Percentiles rank a stretch among this genome's conserved stretches.
phyloP scores from a whole-genome alignment of 2,113 vertebrate species.

The Parus major region DNA sequence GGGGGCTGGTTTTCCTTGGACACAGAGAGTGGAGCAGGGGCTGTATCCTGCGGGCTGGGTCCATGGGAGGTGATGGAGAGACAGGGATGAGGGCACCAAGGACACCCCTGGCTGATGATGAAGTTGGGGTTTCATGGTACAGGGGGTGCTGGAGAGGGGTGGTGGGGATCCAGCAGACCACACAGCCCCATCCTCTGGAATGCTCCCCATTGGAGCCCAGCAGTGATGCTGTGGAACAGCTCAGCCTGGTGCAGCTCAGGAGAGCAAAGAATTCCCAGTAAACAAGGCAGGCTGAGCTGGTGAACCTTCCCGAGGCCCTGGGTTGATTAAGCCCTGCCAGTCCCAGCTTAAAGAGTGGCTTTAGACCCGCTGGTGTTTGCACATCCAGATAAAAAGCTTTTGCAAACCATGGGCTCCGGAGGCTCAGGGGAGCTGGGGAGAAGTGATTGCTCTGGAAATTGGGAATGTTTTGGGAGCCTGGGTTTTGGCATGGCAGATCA shows the following conservation, averaged over 20 bases:
- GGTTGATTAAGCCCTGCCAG: background rate
- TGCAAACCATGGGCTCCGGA: background rate
- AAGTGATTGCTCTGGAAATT: background rate
- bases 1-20: constrained; percentile 5
- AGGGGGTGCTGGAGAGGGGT: background rate
- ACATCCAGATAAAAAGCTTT: background rate
- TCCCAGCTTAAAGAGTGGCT: background rate
- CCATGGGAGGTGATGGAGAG: background rate
- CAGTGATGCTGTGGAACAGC: accelerated
- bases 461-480: background rate
- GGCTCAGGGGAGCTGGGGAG: background rate
- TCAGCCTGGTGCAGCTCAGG: background rate
- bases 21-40: accelerated
- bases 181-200: background rate
- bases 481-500: background rate
- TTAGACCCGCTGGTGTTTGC: background rate
- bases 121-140: accelerated
- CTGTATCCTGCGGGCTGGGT: background rate
- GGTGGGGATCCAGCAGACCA: background rate
- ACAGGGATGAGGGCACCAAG: background rate
- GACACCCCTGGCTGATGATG: accelerated
- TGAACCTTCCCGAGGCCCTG: background rate
- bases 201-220: background rate
- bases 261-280: background rate
- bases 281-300: background rate